phyloP scores from a whole-genome alignment of 92 coral and sea anemone species.

The Zoanthus sociatus region DNA sequence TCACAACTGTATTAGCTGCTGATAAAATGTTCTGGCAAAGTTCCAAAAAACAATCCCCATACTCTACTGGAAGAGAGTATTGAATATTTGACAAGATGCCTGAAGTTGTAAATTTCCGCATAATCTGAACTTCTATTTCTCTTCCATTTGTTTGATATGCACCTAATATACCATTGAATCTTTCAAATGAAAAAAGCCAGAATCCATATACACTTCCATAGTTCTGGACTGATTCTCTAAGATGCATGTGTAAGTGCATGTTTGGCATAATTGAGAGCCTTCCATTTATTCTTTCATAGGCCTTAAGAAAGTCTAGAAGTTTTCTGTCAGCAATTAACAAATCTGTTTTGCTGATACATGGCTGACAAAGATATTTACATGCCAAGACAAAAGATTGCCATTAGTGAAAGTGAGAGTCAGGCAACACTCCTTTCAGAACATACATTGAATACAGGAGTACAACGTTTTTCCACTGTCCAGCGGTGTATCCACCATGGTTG shows the following conservation, averaged over 20 bases:
- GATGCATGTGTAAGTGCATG: slow-evolving; percentile 53
- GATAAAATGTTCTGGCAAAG: slow-evolving; percentile 23
- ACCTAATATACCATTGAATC: slow-evolving; percentile 44
- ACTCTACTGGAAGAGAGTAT: slow-evolving; percentile 43
- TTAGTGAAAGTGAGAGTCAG: slow-evolving; percentile 38
- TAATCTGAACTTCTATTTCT: slow-evolving; percentile 45
- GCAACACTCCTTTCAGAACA: slow-evolving; percentile 37
- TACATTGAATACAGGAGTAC: slow-evolving; percentile 47
- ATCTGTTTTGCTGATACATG: not conserved
- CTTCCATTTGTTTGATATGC: slow-evolving; percentile 42
- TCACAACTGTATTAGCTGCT: not conserved
- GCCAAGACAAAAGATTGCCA: slow-evolving; percentile 21
- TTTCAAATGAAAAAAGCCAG: slow-evolving; percentile 54
- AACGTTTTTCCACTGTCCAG: slow-evolving; percentile 58
- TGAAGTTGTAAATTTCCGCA: slow-evolving; percentile 45
- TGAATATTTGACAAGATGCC: slow-evolving; percentile 46
- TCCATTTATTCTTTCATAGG: slow-evolving; percentile 48
- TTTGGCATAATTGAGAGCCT: slow-evolving; percentile 35
- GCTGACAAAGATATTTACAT: too few relatives aligned
- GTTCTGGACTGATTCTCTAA: slow-evolving; percentile 44
- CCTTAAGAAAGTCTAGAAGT: slow-evolving; percentile 46
- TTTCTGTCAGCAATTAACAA: slow-evolving; percentile 38
- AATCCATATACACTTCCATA: slow-evolving; percentile 53
- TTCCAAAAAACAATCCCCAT: slow-evolving; percentile 39
- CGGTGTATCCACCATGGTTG: slow-evolving; percentile 56